Base-by-base conservation (phyloP, 2,113 vertebrate genomes). In the Phyllostomus hastatus region DNA sequence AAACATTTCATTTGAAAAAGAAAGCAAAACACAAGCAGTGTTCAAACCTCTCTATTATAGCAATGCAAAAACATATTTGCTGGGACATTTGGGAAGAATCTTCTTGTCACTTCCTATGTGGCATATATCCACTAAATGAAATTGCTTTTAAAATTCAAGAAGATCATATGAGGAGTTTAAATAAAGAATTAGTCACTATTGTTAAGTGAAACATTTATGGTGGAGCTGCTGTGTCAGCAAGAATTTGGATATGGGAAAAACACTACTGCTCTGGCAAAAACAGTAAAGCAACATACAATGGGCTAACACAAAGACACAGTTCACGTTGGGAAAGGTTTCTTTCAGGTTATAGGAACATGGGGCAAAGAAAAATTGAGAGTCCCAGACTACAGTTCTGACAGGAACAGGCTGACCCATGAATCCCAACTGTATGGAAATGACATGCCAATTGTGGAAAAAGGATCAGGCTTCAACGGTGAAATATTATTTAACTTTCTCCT, bases 121-220 rank as follows among this genome's bases (percentile, higher is more conserved):
- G 35, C 11, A 69, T 24, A 59, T 57, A 76, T 66, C 33, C 52
- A 79, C 11, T 75, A 88, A 35, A 70, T 85, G 48, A 96, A 87
- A 84, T 2, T 48, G 31, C 35, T 67, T 96, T 91, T 72, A 93
- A 64, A 79, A 84, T 64, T 92, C 70, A 94, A 93, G 52, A 86
- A 46, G 31, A 43, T 43, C 52, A 28, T 9, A 69, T 26, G 15
- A 66, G 19, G 26, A 69, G 38, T 35, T 81, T 90, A 87, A 80
- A 88, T 43, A 84, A 95, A 85, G 43, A 81, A 61, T 89, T 24
- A 38, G 31, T 43, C 79, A 82, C 24, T 50, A 46, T 14, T 89
- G 15, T 83, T 84, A 70, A 92, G 90, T 88, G 54, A 31, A 15
- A 67, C 66, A 35, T 50, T 12, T 52, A 41, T 2, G 1, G 14